Base-by-base conservation (phyloP, 2,888 invertebrate genomes). In the Gortyna flavago region DNA sequence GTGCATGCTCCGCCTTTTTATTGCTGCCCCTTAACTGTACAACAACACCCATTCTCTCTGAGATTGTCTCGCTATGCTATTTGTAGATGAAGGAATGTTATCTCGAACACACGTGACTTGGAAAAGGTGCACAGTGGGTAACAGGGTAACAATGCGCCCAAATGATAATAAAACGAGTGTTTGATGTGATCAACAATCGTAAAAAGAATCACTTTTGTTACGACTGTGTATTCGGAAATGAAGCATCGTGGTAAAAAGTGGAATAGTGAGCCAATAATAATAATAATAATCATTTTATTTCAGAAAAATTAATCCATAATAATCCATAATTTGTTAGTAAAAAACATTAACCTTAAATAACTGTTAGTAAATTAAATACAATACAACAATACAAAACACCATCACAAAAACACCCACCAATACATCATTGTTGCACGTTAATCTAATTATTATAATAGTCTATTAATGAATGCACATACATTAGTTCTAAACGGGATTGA, bases 1-100 rank as follows among this genome's bases (percentile, higher is more conserved):
- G 94, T 94, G 94, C 94, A 94, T 94, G 95, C 94, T 92, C 95
- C 95, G 95, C 95, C 95, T 96, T 95, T 96, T 96, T 96, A 95
- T 96, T 94, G 90, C 95, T 95, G 95, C 95, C 95, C 94, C 95
- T 93, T 95, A 95, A 95, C 95, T 95, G 95, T 95, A 94, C 93
- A 62, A 96, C 95, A 94, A 95, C 96, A 95, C 96, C 96, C 96
- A 96, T 95, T 95, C 93, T 92, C 87, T 89, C 80, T 77, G 88
- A 91, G 90, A 91, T 91, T 92, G 93, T 90, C 92, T 92, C 90
- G 90, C 88, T 90, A 91, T 92, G 91, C 90, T 90, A 91, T 91
- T 93, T 92, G 90, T 93, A 90, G 90, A 88, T 90, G 89, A 91
- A 84, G 89, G 90, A 90, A 90, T 90, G 89, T 91, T 92, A 93